A percentile compares a stretch with the other conserved stretches of the same genome.
Conservation (phyloP, 2,797 vertebrate genomes). For the Macropodus opercularis region DNA sequence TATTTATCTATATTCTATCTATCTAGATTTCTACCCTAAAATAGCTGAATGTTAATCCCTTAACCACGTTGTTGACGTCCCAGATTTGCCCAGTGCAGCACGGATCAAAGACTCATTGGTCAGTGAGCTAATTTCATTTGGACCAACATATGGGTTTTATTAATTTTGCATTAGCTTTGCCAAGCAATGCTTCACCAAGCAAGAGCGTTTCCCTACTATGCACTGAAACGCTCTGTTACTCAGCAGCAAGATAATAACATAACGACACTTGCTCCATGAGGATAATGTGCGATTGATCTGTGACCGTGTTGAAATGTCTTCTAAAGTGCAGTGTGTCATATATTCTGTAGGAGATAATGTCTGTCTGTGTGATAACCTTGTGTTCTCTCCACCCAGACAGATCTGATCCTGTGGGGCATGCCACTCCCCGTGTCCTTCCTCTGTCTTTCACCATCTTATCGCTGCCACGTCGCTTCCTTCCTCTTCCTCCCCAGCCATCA, state of each 20-base stretch:
- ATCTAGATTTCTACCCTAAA: not conserved
- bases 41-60: too few relatives aligned
- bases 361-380: conserved; percentile 10
- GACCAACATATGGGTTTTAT: not conserved
- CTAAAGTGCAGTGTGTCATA: not conserved
- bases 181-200: not conserved
- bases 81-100: too few relatives aligned
- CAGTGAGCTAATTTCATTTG: not conserved
- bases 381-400: conserved; percentile 32
- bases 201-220: too few relatives aligned
- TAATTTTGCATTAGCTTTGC: not conserved
- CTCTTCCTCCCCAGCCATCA: conserved; percentile 19
- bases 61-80: too few relatives aligned
- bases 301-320: not conserved
- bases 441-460: conserved; percentile 48
- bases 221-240: too few relatives aligned
- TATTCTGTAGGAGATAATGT: not conserved
- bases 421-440: conserved; percentile 40
- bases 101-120: too few relatives aligned
- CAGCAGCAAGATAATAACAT: too few relatives aligned
- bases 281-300: not conserved
- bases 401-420: conserved; percentile 49
- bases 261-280: not conserved
- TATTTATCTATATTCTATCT: not conserved
- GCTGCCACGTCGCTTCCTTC: conserved; percentile 24